Base-by-base conservation (phyloP, 1,140 invertebrate species). In the Gonioctena quinquepunctata region DNA sequence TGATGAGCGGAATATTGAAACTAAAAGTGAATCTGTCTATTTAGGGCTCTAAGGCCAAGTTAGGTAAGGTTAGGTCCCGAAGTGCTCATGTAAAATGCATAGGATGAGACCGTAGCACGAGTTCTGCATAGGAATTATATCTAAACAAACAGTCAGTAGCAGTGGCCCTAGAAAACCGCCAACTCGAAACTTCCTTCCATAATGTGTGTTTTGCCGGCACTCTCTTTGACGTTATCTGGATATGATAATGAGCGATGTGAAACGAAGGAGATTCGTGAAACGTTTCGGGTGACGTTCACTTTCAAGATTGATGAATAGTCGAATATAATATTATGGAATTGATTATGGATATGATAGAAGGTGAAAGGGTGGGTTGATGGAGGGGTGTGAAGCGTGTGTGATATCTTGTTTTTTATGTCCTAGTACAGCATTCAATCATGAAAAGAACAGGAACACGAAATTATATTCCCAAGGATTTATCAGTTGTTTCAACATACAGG, bases 21-120 rank as follows among this genome's bases (percentile, higher is more conserved):
- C 68, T 21, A 56, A 79, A 78, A 77, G 73, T 80, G 82, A 78
- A 78, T 79, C 68, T 73, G 71, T 77, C 76, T 72, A 67, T 74
- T 71, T 57, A 68, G 72, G 69, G 74, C 67, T 71, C 64, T 75
- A 78, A 75, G 75, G 71, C 74, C 72, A 72, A 63, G 73, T 80
- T 80, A 77, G 75, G 80, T 79, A 77, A 82, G 81, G 81, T 83
- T 81, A 82, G 80, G 79, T 80, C 77, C 78, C 76, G 76, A 76
- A 78, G 75, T 70, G 77, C 85, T 86, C 85, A 86, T 86, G 85
- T 84, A 85, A 86, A 85, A 86, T 86, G 85, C 85, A 86, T 86
- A 84, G 84, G 84, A 81, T 84, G 84, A 81, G 70, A 74, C 75
- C 73, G 62, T 52, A 71, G 76, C 70, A 81, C 79, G 79, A 76